Evolutionary conservation across 2,113 vertebrate genomes (phyloP).

Genomic region (Eolophus roseicapilla): DNA sequence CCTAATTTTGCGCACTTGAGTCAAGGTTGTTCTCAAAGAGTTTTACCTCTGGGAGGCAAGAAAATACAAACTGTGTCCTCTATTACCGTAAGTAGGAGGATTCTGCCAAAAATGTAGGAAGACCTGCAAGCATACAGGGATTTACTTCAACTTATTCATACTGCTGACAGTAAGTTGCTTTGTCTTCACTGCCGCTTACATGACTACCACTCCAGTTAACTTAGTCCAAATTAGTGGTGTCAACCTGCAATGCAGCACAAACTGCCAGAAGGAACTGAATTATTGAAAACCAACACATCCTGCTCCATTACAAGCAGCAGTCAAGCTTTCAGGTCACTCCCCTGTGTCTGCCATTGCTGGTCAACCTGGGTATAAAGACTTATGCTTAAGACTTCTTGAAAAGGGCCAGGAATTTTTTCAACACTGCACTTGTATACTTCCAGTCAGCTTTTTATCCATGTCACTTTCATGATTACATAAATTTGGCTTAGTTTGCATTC

Average conservation of each 20-base stretch:
- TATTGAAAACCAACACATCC: neutral
- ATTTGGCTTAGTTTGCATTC: neutral
- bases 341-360: neutral
- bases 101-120: neutral
- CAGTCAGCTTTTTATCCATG: neutral
- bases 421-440: neutral
- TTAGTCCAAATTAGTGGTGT: neutral
- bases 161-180: neutral
- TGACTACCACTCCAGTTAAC: neutral
- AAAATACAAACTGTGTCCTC: neutral
- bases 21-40: constrained; percentile 21
- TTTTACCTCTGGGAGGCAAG: neutral
- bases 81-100: neutral
- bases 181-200: neutral
- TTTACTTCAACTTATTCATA: neutral
- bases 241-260: neutral
- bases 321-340: neutral
- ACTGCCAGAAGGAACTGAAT: neutral
- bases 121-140: neutral
- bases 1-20: constrained; percentile 62
- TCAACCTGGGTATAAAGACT: neutral
- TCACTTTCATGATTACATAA: neutral
- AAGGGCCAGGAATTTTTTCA: neutral
- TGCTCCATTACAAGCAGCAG: neutral
- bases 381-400: neutral